A percentile compares a stretch with the other conserved stretches of the same genome.
Evolutionary conservation across 2,888 invertebrate species (phyloP).

Genomic region (Anoplius nigerrimus): DNA sequence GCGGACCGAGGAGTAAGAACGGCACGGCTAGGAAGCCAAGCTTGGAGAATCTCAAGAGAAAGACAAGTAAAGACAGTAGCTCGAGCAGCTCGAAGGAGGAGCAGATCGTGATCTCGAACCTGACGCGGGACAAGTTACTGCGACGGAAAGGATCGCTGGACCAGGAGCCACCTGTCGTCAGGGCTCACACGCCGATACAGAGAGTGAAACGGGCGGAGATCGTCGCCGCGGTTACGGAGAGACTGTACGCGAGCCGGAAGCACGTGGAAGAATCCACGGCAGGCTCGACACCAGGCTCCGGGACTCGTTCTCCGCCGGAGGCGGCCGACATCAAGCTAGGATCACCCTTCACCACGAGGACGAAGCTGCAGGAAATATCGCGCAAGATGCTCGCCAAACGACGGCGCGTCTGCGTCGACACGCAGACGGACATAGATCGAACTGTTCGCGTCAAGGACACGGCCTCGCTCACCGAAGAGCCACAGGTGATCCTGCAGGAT

Average conservation of each 20-base stretch:
- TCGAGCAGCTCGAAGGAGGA: constrained; percentile 66
- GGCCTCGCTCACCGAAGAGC: constrained; percentile 59
- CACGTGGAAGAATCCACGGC: constrained; percentile 52
- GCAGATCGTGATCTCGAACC: constrained; percentile 48
- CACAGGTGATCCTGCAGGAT: constrained; percentile 51
- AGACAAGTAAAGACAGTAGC: constrained; percentile 65
- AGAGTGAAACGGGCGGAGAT: constrained; percentile 79
- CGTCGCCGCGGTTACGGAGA: constrained; percentile 83
- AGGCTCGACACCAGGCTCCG: constrained; percentile 41
- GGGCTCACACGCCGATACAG: constrained; percentile 62
- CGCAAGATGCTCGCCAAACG: constrained; percentile 70
- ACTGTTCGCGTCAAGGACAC: constrained; percentile 64
- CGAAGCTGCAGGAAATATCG: constrained; percentile 70
- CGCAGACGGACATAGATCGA: constrained; percentile 64
- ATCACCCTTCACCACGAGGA: constrained; percentile 50
- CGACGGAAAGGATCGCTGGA: constrained; percentile 59
- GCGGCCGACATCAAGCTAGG: constrained; percentile 60
- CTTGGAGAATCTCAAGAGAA: constrained; percentile 60
- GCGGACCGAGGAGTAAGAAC: constrained; percentile 6
- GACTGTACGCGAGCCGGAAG: constrained; percentile 78
- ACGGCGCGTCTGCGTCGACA: constrained; percentile 66
- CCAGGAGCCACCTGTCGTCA: constrained; percentile 46
- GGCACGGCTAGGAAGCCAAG: constrained; percentile 56
- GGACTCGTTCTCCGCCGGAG: constrained; percentile 59
- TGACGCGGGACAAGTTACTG: constrained; percentile 41